Base-by-base conservation (phyloP, 2,113 vertebrate genomes). In the Pyrgilauda ruficollis region DNA sequence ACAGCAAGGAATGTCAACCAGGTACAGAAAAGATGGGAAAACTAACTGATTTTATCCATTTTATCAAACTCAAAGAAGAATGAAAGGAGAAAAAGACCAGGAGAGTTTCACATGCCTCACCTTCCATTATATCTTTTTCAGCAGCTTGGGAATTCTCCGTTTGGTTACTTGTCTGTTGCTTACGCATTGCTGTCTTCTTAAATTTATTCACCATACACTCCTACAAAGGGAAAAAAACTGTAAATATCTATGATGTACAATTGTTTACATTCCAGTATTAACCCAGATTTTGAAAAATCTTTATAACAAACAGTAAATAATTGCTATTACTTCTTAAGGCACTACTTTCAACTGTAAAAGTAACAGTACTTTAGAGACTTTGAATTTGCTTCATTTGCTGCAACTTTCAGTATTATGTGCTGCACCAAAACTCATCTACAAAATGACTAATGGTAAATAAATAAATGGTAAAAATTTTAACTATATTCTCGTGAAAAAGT, bases 121-220 rank as follows among this genome's bases (percentile, higher is more conserved):
- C 98, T 97, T 98, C 98, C 98, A 98, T 98, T 78, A 98, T 94
- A 92, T 98, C 98, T 96, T 98, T 98, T 83, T 98, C 98, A 93
- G 94, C 85, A 87, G 98, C 95, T 89, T 98, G 98, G 47, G 97
- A 94, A 76, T 96, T 97, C 93, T 98, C 98, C 2, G 97, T 97
- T 89, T 98, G 98, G 90, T 94, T 98, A 84, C 95, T 97, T 47
- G 98, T 98, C 87, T 98, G 98, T 7, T 98, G 97, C 80, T 98
- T 99, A 86, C 98, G 98, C 96, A 98, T 97, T 64, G 98, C 98
- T 41, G 98, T 98, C 97, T 98, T 99, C 96, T 98, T 98, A 87
- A 98, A 99, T 93, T 99, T 99, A 97, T 98, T 98, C 68, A 99
- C 98, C 98, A 99, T 99, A 87, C 98, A 99, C 80, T 98, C 98